Base-by-base conservation (phyloP, 2,797 vertebrate genomes). In the Vireo griseus region DNA sequence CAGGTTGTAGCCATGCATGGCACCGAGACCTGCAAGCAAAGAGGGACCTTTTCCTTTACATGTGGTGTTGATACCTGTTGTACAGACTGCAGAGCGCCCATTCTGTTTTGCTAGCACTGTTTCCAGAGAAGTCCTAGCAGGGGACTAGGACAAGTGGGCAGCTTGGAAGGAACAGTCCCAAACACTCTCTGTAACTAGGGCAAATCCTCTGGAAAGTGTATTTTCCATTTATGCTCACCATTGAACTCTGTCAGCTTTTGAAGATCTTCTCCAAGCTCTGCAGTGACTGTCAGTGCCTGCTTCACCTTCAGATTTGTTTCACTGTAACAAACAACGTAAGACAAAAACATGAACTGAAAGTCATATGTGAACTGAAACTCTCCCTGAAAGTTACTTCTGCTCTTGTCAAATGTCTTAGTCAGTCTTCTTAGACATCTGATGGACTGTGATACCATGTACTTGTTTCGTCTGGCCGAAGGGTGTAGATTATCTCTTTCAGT, bases 271-370 rank as follows among this genome's bases (percentile, higher is more conserved):
- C 98, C 98, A 96, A 99, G 82, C 12, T 98, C 98, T 48, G 98
- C 98, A 14, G 99, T 99, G 51, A 98, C 88, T 4, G 98, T 98
- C 96, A 99, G 91, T 16, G 98, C 98, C 97, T 99, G 99, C 79
- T 99, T 99, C 96, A 99, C 99, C 96, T 99, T 99, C 96, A 99
- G 97, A 91, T 99, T 99, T 67, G 99, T 99, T 97, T 99, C 99
- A 76, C 99, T 99, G 95, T 11, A 91, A 89, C 8, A 86, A 91
- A 93, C 31, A 39, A 75, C 19, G 10, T 8, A 6, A 92, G 17
- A 71, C 22, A 62, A 73, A 83, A 73, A 14, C 3, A 28, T 37
- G 29, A 68, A 35, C 39, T 50, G 51, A 28, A 84, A 82, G 22
- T 63, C n/a, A 3, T 14, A 19, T 5, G 16, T 72, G 55, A 90